Conservation (phyloP, 2,797 vertebrate genomes). For the Falco naumanni region DNA sequence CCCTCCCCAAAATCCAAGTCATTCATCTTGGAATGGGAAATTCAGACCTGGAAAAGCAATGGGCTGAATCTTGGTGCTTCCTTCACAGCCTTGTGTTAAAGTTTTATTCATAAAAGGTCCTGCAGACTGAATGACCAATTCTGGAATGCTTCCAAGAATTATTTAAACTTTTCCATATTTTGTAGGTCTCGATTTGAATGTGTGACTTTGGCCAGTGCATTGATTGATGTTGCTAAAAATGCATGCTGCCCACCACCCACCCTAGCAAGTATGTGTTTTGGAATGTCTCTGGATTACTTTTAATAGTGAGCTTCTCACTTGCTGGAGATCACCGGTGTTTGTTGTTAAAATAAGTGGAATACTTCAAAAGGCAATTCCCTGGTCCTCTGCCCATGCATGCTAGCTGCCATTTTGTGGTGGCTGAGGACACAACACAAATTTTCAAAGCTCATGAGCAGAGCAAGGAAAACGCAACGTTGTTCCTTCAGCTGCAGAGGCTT, state of each 20-base stretch:
- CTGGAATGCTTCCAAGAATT: slow-evolving; percentile 41
- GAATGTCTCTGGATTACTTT: slow-evolving; percentile 16
- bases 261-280: neutral
- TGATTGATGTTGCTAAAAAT: slow-evolving; percentile 48
- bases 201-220: neutral
- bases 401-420: neutral
- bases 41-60: neutral
- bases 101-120: neutral
- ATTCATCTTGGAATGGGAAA: neutral
- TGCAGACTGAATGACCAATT: neutral
- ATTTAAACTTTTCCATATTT: slow-evolving; percentile 61
- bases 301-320: neutral
- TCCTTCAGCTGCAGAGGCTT: neutral
- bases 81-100: neutral
- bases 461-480: fast-evolving
- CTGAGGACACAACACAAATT: neutral
- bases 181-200: neutral
- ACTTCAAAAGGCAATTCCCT: neutral
- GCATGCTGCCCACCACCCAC: neutral
- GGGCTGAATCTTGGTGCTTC: neutral
- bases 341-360: neutral
- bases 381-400: fast-evolving
- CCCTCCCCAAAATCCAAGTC: neutral
- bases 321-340: neutral
- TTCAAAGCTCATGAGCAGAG: neutral